Base-by-base conservation (phyloP, 2,113 vertebrate species). In the Puntigrus tetrazona region DNA sequence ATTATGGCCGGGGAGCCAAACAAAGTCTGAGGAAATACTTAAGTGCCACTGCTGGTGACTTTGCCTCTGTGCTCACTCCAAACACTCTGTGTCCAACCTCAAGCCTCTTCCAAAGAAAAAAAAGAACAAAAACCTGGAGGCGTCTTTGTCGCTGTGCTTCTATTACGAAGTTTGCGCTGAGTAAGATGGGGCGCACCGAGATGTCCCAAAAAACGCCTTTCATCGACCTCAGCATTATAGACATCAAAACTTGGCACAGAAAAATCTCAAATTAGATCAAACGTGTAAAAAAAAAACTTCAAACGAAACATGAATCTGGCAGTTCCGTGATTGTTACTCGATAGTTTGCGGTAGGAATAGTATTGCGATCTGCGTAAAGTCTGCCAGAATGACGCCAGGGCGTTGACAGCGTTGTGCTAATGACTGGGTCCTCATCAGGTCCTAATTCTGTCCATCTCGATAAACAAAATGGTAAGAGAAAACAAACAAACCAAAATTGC, bases 61-160 rank as follows among this genome's bases (percentile, higher is more conserved):
- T 22, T 57, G 55, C n/a, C 65, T 82, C 86, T 86, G 80, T 83
- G 80, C 82, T 85, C 74, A 86, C 82, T 78, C 82, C 79, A 72
- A 89, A 59, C 77, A 63, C n/a, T 11, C 27, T 45, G 50, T 36
- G 59, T 80, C 41, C 59, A 80, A 76, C 76, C 59, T 90, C 47
- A 16, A 52, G 89, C 80, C 22, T 20, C 87, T 75, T 81, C 61
- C 41, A 7, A 31, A 45, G 73, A 29, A 78, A 86, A 72, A 88
- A 83, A 1, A 65, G 84, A 74, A 1, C 36, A 38, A 52, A 65
- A 72, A 65, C 22, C 3, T 20, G 75, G 50, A 59, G 47, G 45
- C 79, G 82, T 86, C 85, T 90, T 88, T 13, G 34, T 86, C 87
- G 87, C 89, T 93, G 93, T 94, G 93, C 92, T 94, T 93, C 86